Base-by-base conservation (phyloP, 2,888 invertebrate genomes). In the Portevinia maculata region DNA sequence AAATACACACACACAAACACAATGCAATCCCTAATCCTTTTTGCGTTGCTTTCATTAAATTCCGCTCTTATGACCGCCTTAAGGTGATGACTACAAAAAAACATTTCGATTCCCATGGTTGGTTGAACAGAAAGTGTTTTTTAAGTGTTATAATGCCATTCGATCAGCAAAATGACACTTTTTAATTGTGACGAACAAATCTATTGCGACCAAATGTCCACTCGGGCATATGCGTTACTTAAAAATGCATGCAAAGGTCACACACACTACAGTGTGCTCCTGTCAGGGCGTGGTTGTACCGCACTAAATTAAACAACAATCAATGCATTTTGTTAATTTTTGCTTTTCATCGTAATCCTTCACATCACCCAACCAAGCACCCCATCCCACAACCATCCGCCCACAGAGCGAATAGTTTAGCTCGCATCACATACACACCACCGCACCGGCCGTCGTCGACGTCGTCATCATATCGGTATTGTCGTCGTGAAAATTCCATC, bases 281-380 rank as follows among this genome's bases (percentile, higher is more conserved):
- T 59, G 17, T 37, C 13, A 71, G 81, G 81, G 81, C 81, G 81
- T 81, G 81, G 81, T 81, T 71, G 64, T 53, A 4, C 6, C 9
- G 19, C 11, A 30, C 34, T 34, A 76, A 44, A 71, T 76, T 76
- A 76, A 81, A 19, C 39, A 65, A 48, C 34, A 75, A 75, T 81
- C 81, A 81, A 71, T 75, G 81, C 81, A 81, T 59, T 76, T 71
- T n/a, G 46, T 62, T 73, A 59, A 65, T 48, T 53, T 50, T 37
- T 39, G 17, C 32, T 44, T 32, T 19, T 8, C 19, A 17, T 44
- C 44, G 28, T 50, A 53, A 70, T 69, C 64, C 57, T 59, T 57
- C 50, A 52, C 21, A 44, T 44, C 44, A 11, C 3, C 8, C 39
- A 6, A 7, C 13, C 44, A 37, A 59, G 57, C 13, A n/a, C n/a